Conservation (phyloP, 1,140 invertebrate species). For the Maniola jurtina region DNA sequence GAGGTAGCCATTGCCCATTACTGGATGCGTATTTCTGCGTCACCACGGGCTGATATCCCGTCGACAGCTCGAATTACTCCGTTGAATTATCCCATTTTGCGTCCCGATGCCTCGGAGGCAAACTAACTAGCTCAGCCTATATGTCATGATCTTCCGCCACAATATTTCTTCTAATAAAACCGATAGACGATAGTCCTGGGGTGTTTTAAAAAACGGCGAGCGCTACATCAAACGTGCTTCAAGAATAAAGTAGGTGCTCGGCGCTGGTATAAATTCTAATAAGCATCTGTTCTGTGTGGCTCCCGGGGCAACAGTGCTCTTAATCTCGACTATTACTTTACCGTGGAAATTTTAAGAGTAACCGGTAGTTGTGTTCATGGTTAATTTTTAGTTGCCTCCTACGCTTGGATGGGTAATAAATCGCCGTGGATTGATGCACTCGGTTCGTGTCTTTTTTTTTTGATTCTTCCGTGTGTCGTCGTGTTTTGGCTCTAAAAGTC, state of each 20-base stretch:
- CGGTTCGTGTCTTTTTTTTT: conserved; percentile 27
- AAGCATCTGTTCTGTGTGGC: conserved; percentile 52
- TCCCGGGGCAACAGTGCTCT: conserved; percentile 65
- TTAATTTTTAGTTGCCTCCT: conserved; percentile 72
- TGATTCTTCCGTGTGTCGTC: conserved; percentile 54
- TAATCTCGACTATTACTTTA: conserved; percentile 71
- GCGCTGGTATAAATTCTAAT: conserved; percentile 65
- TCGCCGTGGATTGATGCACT: conserved; percentile 38
- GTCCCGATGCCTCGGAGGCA: conserved; percentile 42
- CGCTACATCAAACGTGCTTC: conserved; percentile 53
- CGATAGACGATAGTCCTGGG: conserved; percentile 45
- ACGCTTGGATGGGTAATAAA: conserved; percentile 59
- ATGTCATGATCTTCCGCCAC: conserved; percentile 46
- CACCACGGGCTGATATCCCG: conserved; percentile 62
- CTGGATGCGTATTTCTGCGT: conserved; percentile 46
- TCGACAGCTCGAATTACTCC: conserved; percentile 65
- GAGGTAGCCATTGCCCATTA: conserved; percentile 46
- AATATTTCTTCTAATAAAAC: conserved; percentile 66
- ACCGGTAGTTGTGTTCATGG: conserved; percentile 62
- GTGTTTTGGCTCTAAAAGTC: conserved; percentile 49
- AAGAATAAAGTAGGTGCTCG: conserved; percentile 38
- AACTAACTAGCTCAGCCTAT: conserved; percentile 50
- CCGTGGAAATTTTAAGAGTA: conserved; percentile 58
- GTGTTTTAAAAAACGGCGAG: conserved; percentile 55
- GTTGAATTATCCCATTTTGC: conserved; percentile 60